Percentiles rank a stretch among this genome's conserved stretches.
phyloP scores from a whole-genome alignment of 2,888 invertebrate genomes.

The Mayetiola destructor region DNA sequence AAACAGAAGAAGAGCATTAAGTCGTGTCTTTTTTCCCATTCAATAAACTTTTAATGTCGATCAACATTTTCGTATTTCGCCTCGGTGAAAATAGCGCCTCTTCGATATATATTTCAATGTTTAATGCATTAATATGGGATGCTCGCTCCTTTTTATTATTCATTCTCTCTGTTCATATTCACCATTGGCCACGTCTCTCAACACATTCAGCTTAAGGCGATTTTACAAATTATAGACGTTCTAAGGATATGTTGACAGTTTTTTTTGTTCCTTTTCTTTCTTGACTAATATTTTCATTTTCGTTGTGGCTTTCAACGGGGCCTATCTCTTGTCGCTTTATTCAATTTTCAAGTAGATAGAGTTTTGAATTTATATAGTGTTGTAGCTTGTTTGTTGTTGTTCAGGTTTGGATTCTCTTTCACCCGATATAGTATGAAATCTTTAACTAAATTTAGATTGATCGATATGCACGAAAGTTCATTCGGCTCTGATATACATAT shows the following conservation, averaged over 20 bases:
- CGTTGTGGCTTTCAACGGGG: not conserved
- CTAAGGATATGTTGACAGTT: slow-evolving; percentile 13
- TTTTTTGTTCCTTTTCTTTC: not conserved
- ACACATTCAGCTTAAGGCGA: slow-evolving; percentile 9
- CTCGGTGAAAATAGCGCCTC: too few species aligned
- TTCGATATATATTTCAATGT: not conserved
- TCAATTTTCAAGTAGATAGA: slow-evolving; percentile 1
- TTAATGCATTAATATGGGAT: not conserved
- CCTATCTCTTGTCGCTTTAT: slow-evolving; percentile 1
- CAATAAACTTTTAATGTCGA: slow-evolving; percentile 3
- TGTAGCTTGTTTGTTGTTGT: too few species aligned
- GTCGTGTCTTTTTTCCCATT: not conserved
- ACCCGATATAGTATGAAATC: not conserved
- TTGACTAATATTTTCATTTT: not conserved
- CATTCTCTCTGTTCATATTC: not conserved
- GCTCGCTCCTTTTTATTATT: not conserved
- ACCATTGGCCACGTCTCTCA: slow-evolving; percentile 8
- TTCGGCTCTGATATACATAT: not conserved
- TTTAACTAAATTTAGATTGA: slow-evolving; percentile 10
- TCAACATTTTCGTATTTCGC: slow-evolving; percentile 4
- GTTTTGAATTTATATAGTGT: slow-evolving; percentile 2
- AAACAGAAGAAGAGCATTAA: not conserved
- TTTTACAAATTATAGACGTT: slow-evolving; percentile 13
- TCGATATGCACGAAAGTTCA: slow-evolving; percentile 6
- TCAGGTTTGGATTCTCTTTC: not conserved